Conservation (phyloP, 2,113 vertebrate species). For the Rhinoderma darwinii region DNA sequence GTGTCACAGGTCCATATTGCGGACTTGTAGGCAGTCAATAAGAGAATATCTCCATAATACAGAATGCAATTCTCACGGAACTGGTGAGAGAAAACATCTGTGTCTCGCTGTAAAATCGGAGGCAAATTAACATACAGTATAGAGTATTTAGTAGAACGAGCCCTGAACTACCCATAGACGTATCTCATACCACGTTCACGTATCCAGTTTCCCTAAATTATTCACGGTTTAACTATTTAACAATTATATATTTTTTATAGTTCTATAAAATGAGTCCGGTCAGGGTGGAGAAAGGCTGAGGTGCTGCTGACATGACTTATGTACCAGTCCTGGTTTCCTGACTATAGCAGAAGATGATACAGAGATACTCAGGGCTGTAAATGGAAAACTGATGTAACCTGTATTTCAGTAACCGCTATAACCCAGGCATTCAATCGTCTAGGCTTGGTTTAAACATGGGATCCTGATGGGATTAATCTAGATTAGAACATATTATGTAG, state of each 20-base stretch:
- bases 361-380: background rate
- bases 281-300: slow-evolving; percentile 34
- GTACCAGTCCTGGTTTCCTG: slow-evolving; percentile 19
- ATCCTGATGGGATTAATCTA: slow-evolving; percentile 11
- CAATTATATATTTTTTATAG: slow-evolving; percentile 2
- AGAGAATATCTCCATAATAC: no score
- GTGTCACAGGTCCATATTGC: no score
- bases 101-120: no score
- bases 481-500: background rate
- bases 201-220: background rate
- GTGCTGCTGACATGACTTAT: slow-evolving; percentile 2
- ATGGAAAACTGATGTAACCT: slow-evolving; percentile 29
- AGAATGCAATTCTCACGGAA: no score
- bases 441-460: background rate
- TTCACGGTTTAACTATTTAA: slow-evolving; percentile 23
- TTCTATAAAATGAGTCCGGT: slow-evolving; percentile 33
- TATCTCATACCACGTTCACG: background rate
- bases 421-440: background rate
- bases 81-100: no score
- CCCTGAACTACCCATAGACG: background rate
- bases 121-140: no score
- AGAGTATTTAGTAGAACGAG: no score
- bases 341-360: slow-evolving; percentile 6
- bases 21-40: no score
- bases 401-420: background rate